These are phyloP conservation scores for Zoanthus gigantus DNA, from an alignment of 92 coral and sea anemone species.

Conservation along the genomic window DNA sequence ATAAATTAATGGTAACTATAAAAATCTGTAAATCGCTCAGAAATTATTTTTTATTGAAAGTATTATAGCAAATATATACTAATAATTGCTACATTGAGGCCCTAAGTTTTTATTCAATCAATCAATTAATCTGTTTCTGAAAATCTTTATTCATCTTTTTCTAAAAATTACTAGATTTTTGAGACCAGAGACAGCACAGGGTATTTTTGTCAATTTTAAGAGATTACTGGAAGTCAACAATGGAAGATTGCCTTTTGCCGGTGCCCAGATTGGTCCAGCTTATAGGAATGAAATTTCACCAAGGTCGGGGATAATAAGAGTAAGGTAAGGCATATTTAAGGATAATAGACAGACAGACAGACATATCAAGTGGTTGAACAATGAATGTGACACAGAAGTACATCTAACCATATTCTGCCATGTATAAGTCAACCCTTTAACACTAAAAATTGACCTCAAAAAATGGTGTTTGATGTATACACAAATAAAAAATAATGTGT, in stretches of 20 bases:
- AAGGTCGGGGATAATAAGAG: conserved; percentile 94
- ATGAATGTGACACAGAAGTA: no score
- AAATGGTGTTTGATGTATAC: no score
- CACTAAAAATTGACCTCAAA: no score
- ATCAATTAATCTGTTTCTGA: background rate
- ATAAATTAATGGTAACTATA: no score
- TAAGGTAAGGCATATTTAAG: conserved; percentile 67
- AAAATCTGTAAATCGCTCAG: no score
- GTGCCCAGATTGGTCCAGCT: conserved; percentile 98
- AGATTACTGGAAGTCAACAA: conserved; percentile 96
- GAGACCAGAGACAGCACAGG: conserved; percentile 99
- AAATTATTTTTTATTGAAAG: no score
- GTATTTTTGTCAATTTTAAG: conserved; percentile 99
- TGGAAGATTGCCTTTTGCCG: conserved; percentile 98
- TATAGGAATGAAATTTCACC: conserved; percentile 99
- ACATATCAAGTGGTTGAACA: no score
- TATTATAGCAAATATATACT: no score
- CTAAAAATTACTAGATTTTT: conserved; percentile 65
- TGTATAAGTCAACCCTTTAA: no score
- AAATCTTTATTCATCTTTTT: conserved; percentile 2
- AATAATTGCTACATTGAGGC: background rate
- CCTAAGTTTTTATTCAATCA: background rate
- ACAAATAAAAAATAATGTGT: no score
- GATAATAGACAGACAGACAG: no score
- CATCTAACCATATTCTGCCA: no score